phyloP scores from a whole-genome alignment of 2,888 invertebrate genomes.

The Himalopsyche anomala region DNA sequence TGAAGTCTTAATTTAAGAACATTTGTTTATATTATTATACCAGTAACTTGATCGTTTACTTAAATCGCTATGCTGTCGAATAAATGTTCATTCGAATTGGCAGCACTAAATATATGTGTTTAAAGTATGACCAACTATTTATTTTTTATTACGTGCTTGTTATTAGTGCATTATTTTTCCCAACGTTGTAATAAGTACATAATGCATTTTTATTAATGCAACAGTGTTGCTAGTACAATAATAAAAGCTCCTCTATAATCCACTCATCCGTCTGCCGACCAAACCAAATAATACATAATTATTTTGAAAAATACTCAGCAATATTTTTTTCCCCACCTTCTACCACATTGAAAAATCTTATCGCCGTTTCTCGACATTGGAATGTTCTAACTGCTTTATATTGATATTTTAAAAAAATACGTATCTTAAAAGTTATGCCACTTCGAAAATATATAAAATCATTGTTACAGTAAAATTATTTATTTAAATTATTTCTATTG shows the following conservation, averaged over 20 bases:
- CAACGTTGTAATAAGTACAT: not conserved
- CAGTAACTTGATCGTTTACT: not conserved
- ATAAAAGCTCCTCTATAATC: constrained; percentile 39
- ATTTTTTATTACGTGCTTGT: not conserved
- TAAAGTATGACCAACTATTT: no score
- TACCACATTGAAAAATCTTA: constrained; percentile 44
- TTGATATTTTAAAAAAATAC: not conserved
- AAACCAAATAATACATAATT: constrained; percentile 60
- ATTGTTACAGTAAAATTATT: no score
- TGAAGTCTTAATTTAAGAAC: no score
- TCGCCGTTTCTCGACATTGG: constrained; percentile 44
- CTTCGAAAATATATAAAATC: no score
- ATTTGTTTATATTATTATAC: no score
- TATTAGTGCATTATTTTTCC: constrained; percentile 6
- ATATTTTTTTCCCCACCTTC: constrained; percentile 49
- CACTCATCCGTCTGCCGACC: constrained; percentile 40
- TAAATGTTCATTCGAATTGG: no score
- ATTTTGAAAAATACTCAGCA: constrained; percentile 48
- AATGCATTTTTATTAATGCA: constrained; percentile 28
- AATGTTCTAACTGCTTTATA: constrained; percentile 39
- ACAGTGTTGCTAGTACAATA: constrained; percentile 9
- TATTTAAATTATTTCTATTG: no score
- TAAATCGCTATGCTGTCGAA: constrained; percentile 38
- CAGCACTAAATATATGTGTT: no score
- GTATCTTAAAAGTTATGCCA: no score